Conservation (phyloP, 2,797 vertebrate genomes). For the Sebastes flavidus region DNA sequence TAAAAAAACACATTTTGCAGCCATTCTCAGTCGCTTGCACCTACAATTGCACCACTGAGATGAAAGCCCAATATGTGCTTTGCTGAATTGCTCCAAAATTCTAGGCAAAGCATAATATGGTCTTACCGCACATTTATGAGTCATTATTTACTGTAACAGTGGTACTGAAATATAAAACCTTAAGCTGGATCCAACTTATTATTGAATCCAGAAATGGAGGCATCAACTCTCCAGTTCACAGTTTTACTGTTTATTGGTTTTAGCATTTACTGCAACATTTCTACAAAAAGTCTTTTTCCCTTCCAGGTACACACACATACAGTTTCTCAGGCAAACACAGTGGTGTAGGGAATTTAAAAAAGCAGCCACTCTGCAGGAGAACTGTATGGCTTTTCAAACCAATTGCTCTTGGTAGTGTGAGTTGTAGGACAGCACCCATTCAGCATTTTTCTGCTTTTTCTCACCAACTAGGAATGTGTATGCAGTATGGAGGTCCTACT, state of each 20-base stretch:
- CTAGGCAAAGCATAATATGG: not conserved
- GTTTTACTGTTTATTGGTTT: not conserved
- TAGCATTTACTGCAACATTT: not conserved
- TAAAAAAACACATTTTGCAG: not conserved
- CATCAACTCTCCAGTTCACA: not conserved
- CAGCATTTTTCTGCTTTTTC: conserved; percentile 3
- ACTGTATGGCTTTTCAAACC: not conserved
- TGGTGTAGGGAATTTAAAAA: not conserved
- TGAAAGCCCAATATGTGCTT: not conserved
- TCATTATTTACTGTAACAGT: conserved; percentile 15
- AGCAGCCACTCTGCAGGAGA: not conserved
- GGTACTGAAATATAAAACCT: conserved; percentile 22
- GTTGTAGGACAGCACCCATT: not conserved
- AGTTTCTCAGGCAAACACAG: not conserved
- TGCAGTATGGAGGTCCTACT: conserved; percentile 94
- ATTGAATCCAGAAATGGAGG: not conserved
- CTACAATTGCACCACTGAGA: not conserved
- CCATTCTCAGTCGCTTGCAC: not conserved
- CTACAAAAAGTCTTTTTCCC: not conserved
- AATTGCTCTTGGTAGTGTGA: not conserved
- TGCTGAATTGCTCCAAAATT: not conserved
- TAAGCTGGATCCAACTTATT: not conserved
- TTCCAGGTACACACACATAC: not conserved
- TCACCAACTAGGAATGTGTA: conserved; percentile 89
- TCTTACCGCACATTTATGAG: conserved; percentile 4